Conservation (phyloP, 1,140 invertebrate species). For the Ruditapes philippinarum region DNA sequence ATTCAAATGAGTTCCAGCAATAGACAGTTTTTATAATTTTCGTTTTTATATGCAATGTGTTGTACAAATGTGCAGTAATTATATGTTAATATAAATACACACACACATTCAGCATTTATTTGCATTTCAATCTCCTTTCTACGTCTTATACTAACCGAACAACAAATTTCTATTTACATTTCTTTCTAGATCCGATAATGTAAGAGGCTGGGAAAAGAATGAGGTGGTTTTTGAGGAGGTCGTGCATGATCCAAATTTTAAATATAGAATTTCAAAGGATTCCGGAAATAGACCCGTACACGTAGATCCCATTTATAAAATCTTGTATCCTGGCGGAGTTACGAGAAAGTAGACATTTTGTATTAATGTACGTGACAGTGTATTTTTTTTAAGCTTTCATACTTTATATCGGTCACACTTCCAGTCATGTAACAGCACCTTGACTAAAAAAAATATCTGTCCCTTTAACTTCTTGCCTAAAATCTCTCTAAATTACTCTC, state of each 20-base stretch:
- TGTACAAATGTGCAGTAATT: too few relatives aligned
- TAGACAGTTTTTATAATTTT: too few relatives aligned
- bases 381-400: too few relatives aligned
- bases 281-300: conserved; percentile 74
- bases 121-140: neutral
- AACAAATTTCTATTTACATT: conserved; percentile 15
- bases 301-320: conserved; percentile 82
- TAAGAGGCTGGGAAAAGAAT: conserved; percentile 50
- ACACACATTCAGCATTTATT: too few relatives aligned
- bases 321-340: conserved; percentile 81
- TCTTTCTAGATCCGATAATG: conserved; percentile 58
- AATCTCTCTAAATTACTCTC: too few relatives aligned
- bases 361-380: neutral
- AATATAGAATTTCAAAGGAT: conserved; percentile 76
- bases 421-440: neutral
- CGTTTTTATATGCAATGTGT: too few relatives aligned
- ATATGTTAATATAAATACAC: too few relatives aligned
- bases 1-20: too few relatives aligned
- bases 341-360: conserved; percentile 36
- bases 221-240: conserved; percentile 82
- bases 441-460: neutral
- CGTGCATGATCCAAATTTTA: conserved; percentile 83
- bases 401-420: neutral
- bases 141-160: neutral
- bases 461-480: neutral